Conservation (phyloP, 2,113 vertebrate species). For the Pelodiscus sinensis region DNA sequence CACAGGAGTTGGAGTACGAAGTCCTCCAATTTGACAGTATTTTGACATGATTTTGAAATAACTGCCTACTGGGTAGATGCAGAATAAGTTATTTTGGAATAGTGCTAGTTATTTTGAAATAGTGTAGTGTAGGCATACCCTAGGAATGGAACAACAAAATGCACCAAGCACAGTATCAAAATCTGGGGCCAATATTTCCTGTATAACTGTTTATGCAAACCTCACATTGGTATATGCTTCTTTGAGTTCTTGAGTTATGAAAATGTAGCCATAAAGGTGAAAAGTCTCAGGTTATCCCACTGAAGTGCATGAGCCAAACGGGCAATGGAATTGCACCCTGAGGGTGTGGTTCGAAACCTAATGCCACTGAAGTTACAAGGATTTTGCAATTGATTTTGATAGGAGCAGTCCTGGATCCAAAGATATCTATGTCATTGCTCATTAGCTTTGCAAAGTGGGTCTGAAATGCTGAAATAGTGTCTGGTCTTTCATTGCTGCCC, state of each 20-base stretch:
- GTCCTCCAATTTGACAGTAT: no score
- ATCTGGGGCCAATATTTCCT: background rate
- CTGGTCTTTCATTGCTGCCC: background rate
- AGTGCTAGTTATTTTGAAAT: no score
- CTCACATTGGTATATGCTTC: background rate
- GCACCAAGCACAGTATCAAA: slow-evolving; percentile 4
- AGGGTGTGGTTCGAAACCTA: background rate
- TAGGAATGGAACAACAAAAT: slow-evolving; percentile 15
- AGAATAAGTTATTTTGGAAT: no score
- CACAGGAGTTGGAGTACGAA: no score
- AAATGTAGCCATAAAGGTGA: background rate
- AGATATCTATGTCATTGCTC: background rate
- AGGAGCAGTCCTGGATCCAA: background rate
- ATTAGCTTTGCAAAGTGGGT: background rate
- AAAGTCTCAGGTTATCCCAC: background rate
- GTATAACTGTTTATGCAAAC: background rate
- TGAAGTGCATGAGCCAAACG: background rate
- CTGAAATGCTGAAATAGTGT: background rate
- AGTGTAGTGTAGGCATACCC: no score
- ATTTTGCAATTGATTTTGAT: background rate
- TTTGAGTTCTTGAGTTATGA: background rate
- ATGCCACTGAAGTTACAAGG: background rate
- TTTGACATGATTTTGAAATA: no score
- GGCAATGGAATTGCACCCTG: background rate
- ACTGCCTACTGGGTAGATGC: no score